phyloP scores from a whole-genome alignment of 1,140 invertebrate genomes.

The Neodiprion pinetum region DNA sequence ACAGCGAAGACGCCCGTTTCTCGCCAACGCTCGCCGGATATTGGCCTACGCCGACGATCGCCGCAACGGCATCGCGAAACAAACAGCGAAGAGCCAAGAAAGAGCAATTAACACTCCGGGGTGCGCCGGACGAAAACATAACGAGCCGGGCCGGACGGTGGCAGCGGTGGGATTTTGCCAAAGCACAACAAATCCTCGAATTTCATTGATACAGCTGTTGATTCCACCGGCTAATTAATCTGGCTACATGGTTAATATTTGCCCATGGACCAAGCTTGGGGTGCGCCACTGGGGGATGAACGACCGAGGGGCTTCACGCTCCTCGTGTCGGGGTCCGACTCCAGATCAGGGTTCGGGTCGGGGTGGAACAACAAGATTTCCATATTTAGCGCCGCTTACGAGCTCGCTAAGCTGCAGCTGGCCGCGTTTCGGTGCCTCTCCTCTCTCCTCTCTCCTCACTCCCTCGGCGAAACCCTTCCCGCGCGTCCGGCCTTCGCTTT shows the following conservation, averaged over 20 bases:
- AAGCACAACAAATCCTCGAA: not conserved
- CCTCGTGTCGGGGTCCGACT: conserved; percentile 37
- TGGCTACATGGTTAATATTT: conserved; percentile 37
- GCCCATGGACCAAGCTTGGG: conserved; percentile 17
- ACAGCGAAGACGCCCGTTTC: conserved; percentile 49
- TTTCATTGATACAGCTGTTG: conserved; percentile 24
- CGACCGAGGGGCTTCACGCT: conserved; percentile 15
- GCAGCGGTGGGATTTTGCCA: conserved; percentile 9
- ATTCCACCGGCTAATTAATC: conserved; percentile 38
- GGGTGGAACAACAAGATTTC: conserved; percentile 55
- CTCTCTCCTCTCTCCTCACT: not conserved
- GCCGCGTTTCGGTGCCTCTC: not conserved
- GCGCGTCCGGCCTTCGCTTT: not conserved
- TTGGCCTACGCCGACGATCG: not conserved
- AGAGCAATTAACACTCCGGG: conserved; percentile 51
- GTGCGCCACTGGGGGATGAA: conserved; percentile 11
- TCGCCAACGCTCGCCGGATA: too few relatives aligned
- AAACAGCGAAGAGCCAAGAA: conserved; percentile 44
- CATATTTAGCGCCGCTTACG: conserved; percentile 46
- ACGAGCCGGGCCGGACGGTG: conserved; percentile 40
- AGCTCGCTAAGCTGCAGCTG: not conserved
- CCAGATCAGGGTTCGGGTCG: conserved; percentile 35
- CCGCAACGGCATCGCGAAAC: not conserved
- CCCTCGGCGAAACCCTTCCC: not conserved
- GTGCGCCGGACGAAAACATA: conserved; percentile 53